These are phyloP conservation scores for Malurus elegans DNA, from an alignment of 2,113 vertebrate genomes.

Conservation along the genomic window DNA sequence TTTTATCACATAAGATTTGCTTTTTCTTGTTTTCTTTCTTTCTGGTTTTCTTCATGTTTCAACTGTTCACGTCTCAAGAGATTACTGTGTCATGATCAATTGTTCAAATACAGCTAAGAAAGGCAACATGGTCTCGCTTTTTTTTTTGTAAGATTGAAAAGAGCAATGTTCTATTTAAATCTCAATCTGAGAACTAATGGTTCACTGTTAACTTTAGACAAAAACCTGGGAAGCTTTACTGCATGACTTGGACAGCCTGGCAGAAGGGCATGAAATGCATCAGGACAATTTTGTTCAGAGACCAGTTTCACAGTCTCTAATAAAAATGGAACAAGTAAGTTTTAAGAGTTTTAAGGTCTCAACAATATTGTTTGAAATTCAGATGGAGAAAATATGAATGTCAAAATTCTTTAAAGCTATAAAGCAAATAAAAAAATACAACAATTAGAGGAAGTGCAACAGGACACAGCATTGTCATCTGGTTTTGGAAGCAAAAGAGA, in stretches of 20 bases:
- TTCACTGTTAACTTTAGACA: neutral
- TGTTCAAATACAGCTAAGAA: neutral
- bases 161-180: neutral
- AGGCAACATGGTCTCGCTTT: neutral
- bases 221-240: neutral
- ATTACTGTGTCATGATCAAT: neutral
- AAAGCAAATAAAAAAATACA: neutral
- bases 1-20: neutral
- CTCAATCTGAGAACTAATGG: neutral
- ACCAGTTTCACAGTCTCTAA: neutral
- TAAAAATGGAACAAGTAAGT: neutral
- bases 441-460: neutral
- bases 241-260: neutral
- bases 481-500: neutral
- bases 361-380: neutral
- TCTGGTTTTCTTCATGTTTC: neutral
- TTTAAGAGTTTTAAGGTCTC: neutral
- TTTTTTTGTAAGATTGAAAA: neutral
- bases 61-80: neutral
- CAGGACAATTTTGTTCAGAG: neutral
- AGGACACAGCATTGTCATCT: neutral
- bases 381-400: neutral
- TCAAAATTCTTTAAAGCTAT: neutral
- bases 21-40: neutral
- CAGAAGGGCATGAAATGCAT: neutral